A percentile compares a stretch with the other conserved stretches of the same genome.
Evolutionary conservation across 2,888 invertebrate species (phyloP).

Genomic region (Drosophila cognata): DNA sequence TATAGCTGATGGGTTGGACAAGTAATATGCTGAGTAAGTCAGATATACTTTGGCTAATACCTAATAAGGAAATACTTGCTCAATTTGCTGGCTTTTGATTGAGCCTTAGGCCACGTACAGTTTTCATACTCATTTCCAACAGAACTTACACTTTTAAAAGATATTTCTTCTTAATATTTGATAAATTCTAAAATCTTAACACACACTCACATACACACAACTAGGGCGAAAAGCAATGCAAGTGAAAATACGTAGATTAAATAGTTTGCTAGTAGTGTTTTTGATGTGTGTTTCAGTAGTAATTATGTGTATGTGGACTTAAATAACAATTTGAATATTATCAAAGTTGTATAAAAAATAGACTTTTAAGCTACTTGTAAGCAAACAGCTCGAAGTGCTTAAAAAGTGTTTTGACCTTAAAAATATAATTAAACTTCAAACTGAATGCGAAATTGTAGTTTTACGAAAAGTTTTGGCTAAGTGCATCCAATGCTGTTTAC

Average conservation of each 20-base stretch:
- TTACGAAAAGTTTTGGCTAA: conserved; percentile 10
- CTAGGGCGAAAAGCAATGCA: conserved; percentile 15
- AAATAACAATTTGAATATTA: background rate
- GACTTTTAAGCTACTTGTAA: conserved; percentile 18
- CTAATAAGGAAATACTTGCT: background rate
- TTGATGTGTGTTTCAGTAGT: conserved; percentile 40
- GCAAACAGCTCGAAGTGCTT: conserved; percentile 46
- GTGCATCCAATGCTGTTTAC: conserved; percentile 50
- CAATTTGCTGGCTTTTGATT: background rate
- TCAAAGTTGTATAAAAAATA: conserved; percentile 19
- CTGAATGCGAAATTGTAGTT: conserved; percentile 6
- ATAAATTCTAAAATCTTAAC: background rate
- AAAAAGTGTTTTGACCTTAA: conserved; percentile 56
- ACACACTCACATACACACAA: conserved; percentile 11
- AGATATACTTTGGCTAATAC: background rate
- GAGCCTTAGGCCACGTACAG: background rate
- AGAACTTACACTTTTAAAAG: background rate
- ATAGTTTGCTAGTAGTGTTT: conserved; percentile 28
- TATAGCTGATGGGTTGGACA: conserved; percentile 30
- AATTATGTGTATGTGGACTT: conserved; percentile 16
- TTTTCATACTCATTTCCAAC: background rate
- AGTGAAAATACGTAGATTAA: conserved; percentile 6
- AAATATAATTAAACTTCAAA: conserved; percentile 16
- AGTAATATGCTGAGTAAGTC: conserved; percentile 18
- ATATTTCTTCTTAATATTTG: background rate